These are phyloP conservation scores for Petaurus breviceps DNA, from an alignment of 2,113 vertebrate species.

Conservation along the genomic window DNA sequence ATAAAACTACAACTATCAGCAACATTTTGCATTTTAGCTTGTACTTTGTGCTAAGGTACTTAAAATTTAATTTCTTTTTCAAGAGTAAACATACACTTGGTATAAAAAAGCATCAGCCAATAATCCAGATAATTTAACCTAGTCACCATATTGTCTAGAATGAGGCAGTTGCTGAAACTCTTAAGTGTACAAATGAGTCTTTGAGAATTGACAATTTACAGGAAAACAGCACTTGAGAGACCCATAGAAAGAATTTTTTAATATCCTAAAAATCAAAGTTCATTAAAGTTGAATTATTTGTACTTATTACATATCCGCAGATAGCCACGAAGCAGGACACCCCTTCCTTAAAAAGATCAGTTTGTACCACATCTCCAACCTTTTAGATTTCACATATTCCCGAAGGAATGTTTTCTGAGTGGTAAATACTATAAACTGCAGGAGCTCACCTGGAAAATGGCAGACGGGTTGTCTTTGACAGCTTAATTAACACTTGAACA, in stretches of 20 bases:
- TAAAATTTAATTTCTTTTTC: background rate
- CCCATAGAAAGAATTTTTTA: background rate
- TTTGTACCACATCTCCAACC: background rate
- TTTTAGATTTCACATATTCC: background rate
- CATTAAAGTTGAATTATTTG: background rate
- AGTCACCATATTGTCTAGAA: background rate
- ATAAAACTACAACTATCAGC: conserved; percentile 79
- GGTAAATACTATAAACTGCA: background rate
- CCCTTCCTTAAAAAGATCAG: background rate
- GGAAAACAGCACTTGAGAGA: background rate
- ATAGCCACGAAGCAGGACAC: background rate
- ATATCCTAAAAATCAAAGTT: background rate
- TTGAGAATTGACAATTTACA: background rate
- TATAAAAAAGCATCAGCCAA: background rate
- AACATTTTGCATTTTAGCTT: conserved; percentile 46
- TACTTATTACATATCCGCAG: background rate
- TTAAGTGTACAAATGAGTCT: background rate
- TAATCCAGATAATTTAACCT: background rate
- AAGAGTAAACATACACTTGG: background rate
- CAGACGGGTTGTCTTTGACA: background rate
- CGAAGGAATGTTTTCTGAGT: background rate
- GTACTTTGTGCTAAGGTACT: conserved; percentile 26
- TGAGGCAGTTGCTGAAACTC: background rate
- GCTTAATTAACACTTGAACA: background rate
- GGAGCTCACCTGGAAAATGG: background rate